Evolutionary conservation across 2,888 invertebrate species (phyloP).

Genomic region (Sphaeridia pumilis): DNA sequence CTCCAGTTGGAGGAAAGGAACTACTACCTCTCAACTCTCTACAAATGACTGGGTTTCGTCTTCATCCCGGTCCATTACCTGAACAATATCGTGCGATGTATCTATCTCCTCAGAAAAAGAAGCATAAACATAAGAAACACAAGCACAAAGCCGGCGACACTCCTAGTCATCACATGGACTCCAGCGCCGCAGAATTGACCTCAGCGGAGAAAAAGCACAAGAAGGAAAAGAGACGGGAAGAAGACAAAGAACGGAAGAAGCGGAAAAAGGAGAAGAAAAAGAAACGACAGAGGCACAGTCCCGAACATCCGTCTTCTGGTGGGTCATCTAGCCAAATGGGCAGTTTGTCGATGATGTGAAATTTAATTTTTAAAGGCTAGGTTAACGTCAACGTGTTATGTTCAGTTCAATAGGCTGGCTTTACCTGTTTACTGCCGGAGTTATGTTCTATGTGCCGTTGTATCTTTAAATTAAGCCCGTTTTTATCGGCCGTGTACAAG

Average conservation of each 20-base stretch:
- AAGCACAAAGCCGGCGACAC: slow-evolving; percentile 80
- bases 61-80: slow-evolving; percentile 90
- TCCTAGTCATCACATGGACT: slow-evolving; percentile 27
- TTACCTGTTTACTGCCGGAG: no score
- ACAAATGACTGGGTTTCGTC: slow-evolving; percentile 80
- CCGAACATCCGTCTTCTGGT: slow-evolving; percentile 52
- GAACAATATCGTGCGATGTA: slow-evolving; percentile 90
- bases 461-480: no score
- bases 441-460: no score
- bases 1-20: slow-evolving; percentile 85
- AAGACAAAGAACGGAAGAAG: slow-evolving; percentile 85
- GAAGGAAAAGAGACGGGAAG: slow-evolving; percentile 85
- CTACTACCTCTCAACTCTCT: slow-evolving; percentile 71
- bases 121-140: slow-evolving; percentile 91
- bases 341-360: slow-evolving; percentile 1
- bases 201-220: slow-evolving; percentile 91
- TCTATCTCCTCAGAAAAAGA: slow-evolving; percentile 81
- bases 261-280: slow-evolving; percentile 90
- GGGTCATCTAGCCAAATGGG: slow-evolving; percentile 6
- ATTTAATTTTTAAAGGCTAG: no score
- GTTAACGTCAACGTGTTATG: no score
- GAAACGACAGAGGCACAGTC: slow-evolving; percentile 88
- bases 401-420: no score
- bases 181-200: slow-evolving; percentile 44
- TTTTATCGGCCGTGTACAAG: no score